A percentile compares a stretch with the other conserved stretches of the same genome.
Evolutionary conservation across 2,797 vertebrate species (phyloP).

Genomic region (Echiichthys vipera): DNA sequence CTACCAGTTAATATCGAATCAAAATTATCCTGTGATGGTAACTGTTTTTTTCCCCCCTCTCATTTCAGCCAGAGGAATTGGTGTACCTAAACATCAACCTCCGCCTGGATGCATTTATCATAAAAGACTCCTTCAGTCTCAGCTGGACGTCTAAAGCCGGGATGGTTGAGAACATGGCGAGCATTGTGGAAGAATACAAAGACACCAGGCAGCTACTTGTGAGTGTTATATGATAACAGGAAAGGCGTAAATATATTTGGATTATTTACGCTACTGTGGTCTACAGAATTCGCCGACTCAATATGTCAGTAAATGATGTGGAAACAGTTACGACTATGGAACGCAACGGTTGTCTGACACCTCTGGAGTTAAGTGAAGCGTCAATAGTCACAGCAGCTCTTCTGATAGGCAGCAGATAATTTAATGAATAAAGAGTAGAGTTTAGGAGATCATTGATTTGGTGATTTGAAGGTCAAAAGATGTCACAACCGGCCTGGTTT

Average conservation of each 20-base stretch:
- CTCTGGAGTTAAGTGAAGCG: no score
- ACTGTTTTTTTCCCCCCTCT: slow-evolving; percentile 1
- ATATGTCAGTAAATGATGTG: no score
- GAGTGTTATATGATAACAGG: slow-evolving; percentile 53
- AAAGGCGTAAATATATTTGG: not conserved
- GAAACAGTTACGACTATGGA: no score
- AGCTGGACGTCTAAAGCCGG: slow-evolving; percentile 88
- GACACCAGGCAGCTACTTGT: slow-evolving; percentile 87
- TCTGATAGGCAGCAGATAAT: no score
- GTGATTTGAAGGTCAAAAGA: no score
- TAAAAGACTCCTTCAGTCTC: slow-evolving; percentile 88
- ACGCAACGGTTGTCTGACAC: no score
- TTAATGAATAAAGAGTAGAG: no score
- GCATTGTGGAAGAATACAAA: slow-evolving; percentile 90
- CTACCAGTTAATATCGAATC: not conserved
- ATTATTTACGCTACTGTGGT: not conserved
- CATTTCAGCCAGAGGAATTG: slow-evolving; percentile 84
- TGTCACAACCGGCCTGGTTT: no score
- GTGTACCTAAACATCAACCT: slow-evolving; percentile 88
- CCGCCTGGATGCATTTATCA: slow-evolving; percentile 82
- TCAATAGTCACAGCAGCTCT: no score
- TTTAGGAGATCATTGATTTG: no score
- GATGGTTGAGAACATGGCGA: slow-evolving; percentile 88
- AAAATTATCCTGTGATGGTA: not conserved
- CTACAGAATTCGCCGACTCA: not conserved